These are phyloP conservation scores for Amphimallon solstitiale DNA, from an alignment of 2,888 invertebrate genomes.

Conservation along the genomic window DNA sequence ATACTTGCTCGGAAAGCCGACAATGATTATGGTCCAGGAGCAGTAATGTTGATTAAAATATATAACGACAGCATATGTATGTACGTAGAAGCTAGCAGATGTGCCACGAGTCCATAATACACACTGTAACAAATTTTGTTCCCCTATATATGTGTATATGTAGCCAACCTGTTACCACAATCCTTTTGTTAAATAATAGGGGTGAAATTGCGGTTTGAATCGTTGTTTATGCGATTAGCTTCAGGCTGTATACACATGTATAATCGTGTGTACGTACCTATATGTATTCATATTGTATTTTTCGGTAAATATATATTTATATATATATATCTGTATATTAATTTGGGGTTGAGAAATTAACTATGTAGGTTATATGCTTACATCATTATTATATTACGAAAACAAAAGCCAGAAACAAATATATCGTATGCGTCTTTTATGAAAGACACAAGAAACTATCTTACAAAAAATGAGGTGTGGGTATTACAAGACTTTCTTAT, in stretches of 20 bases:
- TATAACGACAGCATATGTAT: conserved; percentile 28
- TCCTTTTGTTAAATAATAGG: conserved; percentile 34
- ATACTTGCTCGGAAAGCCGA: conserved; percentile 5
- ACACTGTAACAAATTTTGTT: conserved; percentile 24
- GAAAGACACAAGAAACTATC: no score
- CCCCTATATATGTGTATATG: conserved; percentile 7
- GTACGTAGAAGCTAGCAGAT: conserved; percentile 7
- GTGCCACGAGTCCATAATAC: conserved; percentile 5
- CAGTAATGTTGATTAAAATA: conserved; percentile 26
- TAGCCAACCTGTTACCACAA: conserved; percentile 33
- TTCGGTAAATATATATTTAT: no score
- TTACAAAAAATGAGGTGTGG: no score
- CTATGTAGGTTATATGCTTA: no score
- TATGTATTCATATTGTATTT: no score
- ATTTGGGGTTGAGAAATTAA: no score
- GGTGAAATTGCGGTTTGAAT: conserved; percentile 33
- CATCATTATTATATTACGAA: not conserved
- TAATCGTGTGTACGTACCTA: no score
- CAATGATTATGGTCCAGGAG: conserved; percentile 16
- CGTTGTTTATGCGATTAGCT: conserved; percentile 33
- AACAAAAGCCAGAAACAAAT: no score
- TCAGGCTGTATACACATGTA: conserved; percentile 15
- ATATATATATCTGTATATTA: no score
- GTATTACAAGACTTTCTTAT: no score
- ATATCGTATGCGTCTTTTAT: no score